These are phyloP conservation scores for Drepana arcuata DNA, from an alignment of 1,140 invertebrate species.

Conservation along the genomic window DNA sequence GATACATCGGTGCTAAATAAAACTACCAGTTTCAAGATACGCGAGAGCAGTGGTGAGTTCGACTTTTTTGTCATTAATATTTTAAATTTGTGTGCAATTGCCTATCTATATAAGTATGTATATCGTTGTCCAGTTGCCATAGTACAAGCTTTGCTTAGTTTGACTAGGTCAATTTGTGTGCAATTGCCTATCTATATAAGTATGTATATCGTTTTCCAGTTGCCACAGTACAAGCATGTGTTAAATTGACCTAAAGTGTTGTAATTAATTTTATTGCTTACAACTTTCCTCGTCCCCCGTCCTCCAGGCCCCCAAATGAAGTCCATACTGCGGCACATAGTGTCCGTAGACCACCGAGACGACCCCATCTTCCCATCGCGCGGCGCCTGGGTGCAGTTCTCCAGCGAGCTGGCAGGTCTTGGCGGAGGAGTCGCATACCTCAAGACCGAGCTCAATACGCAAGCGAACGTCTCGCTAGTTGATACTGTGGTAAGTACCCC, in stretches of 20 bases:
- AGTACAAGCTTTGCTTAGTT: too few species aligned
- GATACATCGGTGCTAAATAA: conserved; percentile 78
- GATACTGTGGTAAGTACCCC: conserved; percentile 76
- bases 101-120: too few species aligned
- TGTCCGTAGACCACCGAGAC: conserved; percentile 85
- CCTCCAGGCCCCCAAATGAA: conserved; percentile 84
- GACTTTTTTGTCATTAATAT: too few species aligned
- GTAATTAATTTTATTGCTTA: too few species aligned
- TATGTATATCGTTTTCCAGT: too few species aligned
- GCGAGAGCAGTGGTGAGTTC: conserved; percentile 82
- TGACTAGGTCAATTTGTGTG: too few species aligned
- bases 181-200: too few species aligned
- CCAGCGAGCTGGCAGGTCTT: conserved; percentile 85
- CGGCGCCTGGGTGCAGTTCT: conserved; percentile 79
- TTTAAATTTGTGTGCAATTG: too few species aligned
- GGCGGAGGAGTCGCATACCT: conserved; percentile 90
- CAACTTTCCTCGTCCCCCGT: too few species aligned
- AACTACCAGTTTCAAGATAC: conserved; percentile 82
- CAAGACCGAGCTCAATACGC: conserved; percentile 85
- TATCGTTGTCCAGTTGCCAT: too few species aligned
- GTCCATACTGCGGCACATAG: conserved; percentile 85
- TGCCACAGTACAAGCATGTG: too few species aligned
- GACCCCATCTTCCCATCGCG: conserved; percentile 82
- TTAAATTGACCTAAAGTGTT: too few species aligned
- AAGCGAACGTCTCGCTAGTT: conserved; percentile 81